Percentiles rank a stretch among this genome's conserved stretches.
These are phyloP conservation scores for Torymus texanus DNA, from an alignment of 2,888 invertebrate genomes.

Conservation along the genomic window DNA sequence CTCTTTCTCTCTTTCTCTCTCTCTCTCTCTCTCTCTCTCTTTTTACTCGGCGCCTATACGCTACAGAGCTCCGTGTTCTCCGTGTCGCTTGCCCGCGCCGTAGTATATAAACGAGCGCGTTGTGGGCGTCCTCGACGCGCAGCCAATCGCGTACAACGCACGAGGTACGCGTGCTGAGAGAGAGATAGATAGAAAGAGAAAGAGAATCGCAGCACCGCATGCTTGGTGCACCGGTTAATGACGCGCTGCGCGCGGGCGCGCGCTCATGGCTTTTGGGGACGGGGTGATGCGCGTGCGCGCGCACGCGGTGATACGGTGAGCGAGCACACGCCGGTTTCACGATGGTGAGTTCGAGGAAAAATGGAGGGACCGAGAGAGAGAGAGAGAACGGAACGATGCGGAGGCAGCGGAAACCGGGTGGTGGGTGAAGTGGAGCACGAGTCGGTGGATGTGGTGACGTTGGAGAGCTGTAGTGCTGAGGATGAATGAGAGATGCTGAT, in stretches of 20 bases:
- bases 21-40: background rate
- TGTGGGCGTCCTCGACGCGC: conserved; percentile 70
- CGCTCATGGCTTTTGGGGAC: background rate
- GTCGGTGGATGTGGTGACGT: no score
- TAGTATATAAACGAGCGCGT: conserved; percentile 70
- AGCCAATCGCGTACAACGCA: conserved; percentile 63
- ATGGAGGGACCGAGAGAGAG: background rate
- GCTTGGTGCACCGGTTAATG: no score
- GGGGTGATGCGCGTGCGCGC: background rate
- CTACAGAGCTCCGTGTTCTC: no score
- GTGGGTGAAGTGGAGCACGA: no score
- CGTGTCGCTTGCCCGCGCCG: conserved; percentile 34
- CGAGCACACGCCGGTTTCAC: background rate
- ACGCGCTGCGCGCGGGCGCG: background rate
- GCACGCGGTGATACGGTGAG: background rate
- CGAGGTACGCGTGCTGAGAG: no score
- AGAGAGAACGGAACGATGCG: background rate
- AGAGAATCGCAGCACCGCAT: no score
- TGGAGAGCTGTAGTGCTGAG: no score
- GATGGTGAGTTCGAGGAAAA: background rate
- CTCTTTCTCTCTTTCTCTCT: conserved; percentile 42
- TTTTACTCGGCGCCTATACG: no score
- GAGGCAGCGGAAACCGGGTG: no score
- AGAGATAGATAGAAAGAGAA: no score
- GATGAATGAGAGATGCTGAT: no score